Evolutionary conservation across 2,888 invertebrate genomes (phyloP).

Genomic region (Mesoligia furuncula): DNA sequence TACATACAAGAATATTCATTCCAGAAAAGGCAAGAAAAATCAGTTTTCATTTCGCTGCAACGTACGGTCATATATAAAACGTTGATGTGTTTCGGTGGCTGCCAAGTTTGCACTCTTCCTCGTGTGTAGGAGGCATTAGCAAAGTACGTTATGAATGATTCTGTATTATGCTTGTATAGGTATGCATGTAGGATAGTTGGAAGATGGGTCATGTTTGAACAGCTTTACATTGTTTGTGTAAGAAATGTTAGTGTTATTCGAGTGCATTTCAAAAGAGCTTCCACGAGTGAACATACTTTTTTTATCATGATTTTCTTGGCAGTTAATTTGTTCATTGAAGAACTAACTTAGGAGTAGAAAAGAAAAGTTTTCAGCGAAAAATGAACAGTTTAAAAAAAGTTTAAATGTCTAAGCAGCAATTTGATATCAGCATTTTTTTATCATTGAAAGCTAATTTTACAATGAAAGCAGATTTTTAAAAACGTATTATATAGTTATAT

Average conservation of each 20-base stretch:
- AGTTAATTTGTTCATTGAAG: no score
- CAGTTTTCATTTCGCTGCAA: slow-evolving; percentile 50
- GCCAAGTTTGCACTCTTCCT: slow-evolving; percentile 53
- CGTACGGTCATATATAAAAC: slow-evolving; percentile 37
- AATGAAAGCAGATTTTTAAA: no score
- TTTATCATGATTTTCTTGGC: not conserved
- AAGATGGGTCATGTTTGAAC: not conserved
- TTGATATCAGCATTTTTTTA: no score
- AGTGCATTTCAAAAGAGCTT: not conserved
- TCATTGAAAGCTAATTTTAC: no score
- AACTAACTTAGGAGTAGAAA: not conserved
- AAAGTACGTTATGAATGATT: slow-evolving; percentile 58
- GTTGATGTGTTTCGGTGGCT: slow-evolving; percentile 50
- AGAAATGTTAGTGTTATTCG: not conserved
- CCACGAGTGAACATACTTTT: not conserved
- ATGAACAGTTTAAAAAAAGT: not conserved
- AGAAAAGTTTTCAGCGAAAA: no score
- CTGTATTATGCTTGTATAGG: slow-evolving; percentile 9
- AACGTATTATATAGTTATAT: no score
- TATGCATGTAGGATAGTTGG: not conserved
- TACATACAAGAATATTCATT: slow-evolving; percentile 44
- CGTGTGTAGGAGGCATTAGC: slow-evolving; percentile 48
- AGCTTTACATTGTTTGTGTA: not conserved
- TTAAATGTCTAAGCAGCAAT: not conserved
- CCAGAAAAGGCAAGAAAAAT: slow-evolving; percentile 53